phyloP scores from a whole-genome alignment of 2,888 invertebrate species.

The Diaprepes abbreviatus region DNA sequence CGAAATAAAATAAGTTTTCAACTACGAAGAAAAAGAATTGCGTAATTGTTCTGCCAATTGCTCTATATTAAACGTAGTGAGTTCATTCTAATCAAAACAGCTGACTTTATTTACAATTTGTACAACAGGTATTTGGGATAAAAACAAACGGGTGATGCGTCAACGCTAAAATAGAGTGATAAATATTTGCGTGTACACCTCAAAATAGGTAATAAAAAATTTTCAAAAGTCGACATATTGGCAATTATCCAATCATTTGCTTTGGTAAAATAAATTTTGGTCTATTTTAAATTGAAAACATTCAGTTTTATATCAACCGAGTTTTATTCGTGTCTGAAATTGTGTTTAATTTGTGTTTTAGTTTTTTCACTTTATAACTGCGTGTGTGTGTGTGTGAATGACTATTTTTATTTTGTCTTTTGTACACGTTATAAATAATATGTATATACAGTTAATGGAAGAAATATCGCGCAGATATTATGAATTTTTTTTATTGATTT shows the following conservation, averaged over 20 bases:
- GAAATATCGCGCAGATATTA: too few species aligned
- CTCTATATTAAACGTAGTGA: neutral
- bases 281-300: constrained; percentile 40
- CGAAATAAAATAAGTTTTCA: too few species aligned
- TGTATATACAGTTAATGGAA: constrained; percentile 14
- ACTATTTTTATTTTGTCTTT: neutral
- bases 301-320: constrained; percentile 13
- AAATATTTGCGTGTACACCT: constrained; percentile 31
- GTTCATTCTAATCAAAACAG: neutral
- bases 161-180: constrained; percentile 26
- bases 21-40: too few species aligned
- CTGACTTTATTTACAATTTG: constrained; percentile 28
- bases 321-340: constrained; percentile 2
- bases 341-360: neutral
- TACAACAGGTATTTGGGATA: constrained; percentile 17
- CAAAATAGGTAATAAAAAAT: constrained; percentile 40
- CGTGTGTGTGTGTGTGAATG: neutral
- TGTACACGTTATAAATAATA: constrained; percentile 9
- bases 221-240: constrained; percentile 35
- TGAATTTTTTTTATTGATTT: too few species aligned
- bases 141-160: constrained; percentile 29
- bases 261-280: constrained; percentile 27
- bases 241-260: constrained; percentile 42
- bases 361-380: neutral
- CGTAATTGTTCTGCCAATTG: too few species aligned